These are phyloP conservation scores for Hesperia comma DNA, from an alignment of 2,888 invertebrate species.

Conservation along the genomic window DNA sequence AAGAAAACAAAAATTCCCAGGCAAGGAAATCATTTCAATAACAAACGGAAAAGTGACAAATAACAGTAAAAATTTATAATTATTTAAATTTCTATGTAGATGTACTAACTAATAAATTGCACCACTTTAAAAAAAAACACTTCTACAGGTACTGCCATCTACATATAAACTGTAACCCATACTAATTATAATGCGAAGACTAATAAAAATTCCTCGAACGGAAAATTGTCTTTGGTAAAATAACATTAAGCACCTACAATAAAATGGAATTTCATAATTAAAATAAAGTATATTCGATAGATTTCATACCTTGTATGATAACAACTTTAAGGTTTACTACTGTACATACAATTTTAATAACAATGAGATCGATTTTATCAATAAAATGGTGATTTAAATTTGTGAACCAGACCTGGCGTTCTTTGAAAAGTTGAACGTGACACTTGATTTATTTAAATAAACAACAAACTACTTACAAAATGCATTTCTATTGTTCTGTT, in stretches of 20 bases:
- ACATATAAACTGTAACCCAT: slow-evolving; percentile 24
- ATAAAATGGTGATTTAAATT: slow-evolving; percentile 55
- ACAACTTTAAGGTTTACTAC: slow-evolving; percentile 75
- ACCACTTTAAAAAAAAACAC: slow-evolving; percentile 70
- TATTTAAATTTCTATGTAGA: slow-evolving; percentile 62
- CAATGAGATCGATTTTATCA: slow-evolving; percentile 82
- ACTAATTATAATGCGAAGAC: slow-evolving; percentile 46
- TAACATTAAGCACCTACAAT: slow-evolving; percentile 57
- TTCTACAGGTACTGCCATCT: slow-evolving; percentile 57
- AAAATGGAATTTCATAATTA: slow-evolving; percentile 50
- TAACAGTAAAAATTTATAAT: slow-evolving; percentile 51
- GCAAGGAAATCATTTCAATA: slow-evolving; percentile 15
- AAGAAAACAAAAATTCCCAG: slow-evolving; percentile 39
- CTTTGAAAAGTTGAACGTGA: slow-evolving; percentile 53
- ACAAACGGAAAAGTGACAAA: slow-evolving; percentile 48
- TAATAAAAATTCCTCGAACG: slow-evolving; percentile 61
- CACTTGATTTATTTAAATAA: slow-evolving; percentile 38
- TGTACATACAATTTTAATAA: slow-evolving; percentile 73
- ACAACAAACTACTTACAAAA: slow-evolving; percentile 11
- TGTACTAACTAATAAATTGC: slow-evolving; percentile 75
- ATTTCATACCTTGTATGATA: slow-evolving; percentile 84
- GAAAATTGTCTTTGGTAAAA: slow-evolving; percentile 81
- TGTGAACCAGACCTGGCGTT: slow-evolving; percentile 73
- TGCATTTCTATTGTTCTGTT: slow-evolving; percentile 9
- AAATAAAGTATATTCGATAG: slow-evolving; percentile 60